A percentile compares a stretch with the other conserved stretches of the same genome.
Conservation (phyloP, 2,797 vertebrate genomes). For the Lateolabrax maculatus region DNA sequence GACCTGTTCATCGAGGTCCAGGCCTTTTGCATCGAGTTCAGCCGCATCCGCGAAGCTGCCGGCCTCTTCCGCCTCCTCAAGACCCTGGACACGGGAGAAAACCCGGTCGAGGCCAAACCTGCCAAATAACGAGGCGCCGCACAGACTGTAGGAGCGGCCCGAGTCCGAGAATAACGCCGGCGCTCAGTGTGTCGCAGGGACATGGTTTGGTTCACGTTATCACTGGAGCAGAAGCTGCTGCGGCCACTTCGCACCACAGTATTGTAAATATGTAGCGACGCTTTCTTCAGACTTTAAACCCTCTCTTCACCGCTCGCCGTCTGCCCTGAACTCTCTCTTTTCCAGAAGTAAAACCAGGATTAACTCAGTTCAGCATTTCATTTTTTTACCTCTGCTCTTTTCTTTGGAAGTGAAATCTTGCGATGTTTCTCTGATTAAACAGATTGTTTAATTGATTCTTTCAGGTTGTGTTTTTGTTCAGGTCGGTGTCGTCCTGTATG, state of each 20-base stretch:
- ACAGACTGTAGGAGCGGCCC: no score
- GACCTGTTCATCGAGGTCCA: slow-evolving; percentile 99
- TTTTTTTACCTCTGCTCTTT: slow-evolving; percentile 24
- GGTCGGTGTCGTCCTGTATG: background rate
- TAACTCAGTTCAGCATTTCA: background rate
- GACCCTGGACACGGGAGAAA: slow-evolving; percentile 96
- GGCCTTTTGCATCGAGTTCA: slow-evolving; percentile 99
- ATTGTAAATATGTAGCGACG: slow-evolving; percentile 52
- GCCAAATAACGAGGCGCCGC: slow-evolving; percentile 84
- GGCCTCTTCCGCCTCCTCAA: slow-evolving; percentile 97
- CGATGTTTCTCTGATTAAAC: slow-evolving; percentile 63
- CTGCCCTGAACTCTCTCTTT: background rate
- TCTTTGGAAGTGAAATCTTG: slow-evolving; percentile 16
- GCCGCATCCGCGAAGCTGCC: slow-evolving; percentile 97
- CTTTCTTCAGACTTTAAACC: background rate
- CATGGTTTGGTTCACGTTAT: background rate
- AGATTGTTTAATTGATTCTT: slow-evolving; percentile 1
- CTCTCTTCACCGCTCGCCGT: background rate
- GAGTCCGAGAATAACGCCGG: background rate
- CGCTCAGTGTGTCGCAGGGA: background rate
- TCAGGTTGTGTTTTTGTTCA: background rate
- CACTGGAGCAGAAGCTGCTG: slow-evolving; percentile 8
- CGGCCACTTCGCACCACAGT: background rate
- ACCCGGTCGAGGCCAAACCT: slow-evolving; percentile 90
- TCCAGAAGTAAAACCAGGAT: background rate